Percentiles rank a stretch among this genome's conserved stretches.
Evolutionary conservation across 2,888 invertebrate genomes (phyloP).

Genomic region (Oconnorella tubifera): DNA sequence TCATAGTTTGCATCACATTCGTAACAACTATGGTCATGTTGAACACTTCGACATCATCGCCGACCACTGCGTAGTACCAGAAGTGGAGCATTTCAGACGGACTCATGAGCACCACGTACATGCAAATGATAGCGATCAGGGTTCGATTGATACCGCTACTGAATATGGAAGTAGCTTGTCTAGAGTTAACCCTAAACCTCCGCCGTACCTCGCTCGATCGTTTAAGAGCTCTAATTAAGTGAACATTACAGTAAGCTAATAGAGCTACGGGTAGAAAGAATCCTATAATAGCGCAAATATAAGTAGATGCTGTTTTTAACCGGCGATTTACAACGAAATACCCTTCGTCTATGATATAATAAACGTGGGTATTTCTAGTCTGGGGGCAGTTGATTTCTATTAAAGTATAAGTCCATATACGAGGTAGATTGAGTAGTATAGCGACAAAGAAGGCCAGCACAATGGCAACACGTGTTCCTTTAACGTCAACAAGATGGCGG

Average conservation of each 20-base stretch:
- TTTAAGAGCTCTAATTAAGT: slow-evolving; percentile 40
- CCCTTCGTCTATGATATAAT: slow-evolving; percentile 28
- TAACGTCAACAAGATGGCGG: slow-evolving; percentile 45
- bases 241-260: slow-evolving; percentile 48
- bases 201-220: slow-evolving; percentile 26
- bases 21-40: slow-evolving; percentile 25
- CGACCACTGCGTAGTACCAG: slow-evolving; percentile 30
- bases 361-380: background rate
- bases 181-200: slow-evolving; percentile 26
- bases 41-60: slow-evolving; percentile 17
- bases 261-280: slow-evolving; percentile 49
- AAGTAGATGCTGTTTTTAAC: slow-evolving; percentile 22
- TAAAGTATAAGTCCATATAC: slow-evolving; percentile 23
- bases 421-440: slow-evolving; percentile 22
- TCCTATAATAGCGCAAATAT: slow-evolving; percentile 45
- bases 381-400: slow-evolving; percentile 11
- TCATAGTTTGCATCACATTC: slow-evolving; percentile 32
- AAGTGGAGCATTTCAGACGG: slow-evolving; percentile 51
- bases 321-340: slow-evolving; percentile 17
- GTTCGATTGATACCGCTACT: slow-evolving; percentile 45
- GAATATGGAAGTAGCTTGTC: slow-evolving; percentile 5
- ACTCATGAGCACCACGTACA: slow-evolving; percentile 49
- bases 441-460: slow-evolving; percentile 29
- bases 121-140: slow-evolving; percentile 47
- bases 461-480: slow-evolving; percentile 45